A percentile compares a stretch with the other conserved stretches of the same genome.
These are phyloP conservation scores for Melinaea menophilus DNA, from an alignment of 2,888 invertebrate species.

Conservation along the genomic window DNA sequence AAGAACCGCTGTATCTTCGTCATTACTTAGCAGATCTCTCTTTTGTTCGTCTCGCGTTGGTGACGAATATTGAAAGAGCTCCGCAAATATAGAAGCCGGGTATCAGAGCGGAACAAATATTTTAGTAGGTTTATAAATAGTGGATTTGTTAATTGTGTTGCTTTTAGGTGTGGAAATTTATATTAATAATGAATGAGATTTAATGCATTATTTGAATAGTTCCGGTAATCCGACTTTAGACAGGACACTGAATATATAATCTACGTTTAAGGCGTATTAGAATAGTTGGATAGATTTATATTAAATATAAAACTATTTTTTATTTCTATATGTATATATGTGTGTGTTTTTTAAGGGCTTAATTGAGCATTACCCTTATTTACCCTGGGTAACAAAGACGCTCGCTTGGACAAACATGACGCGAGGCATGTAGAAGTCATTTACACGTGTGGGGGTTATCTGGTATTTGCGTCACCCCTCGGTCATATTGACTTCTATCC, in stretches of 20 bases:
- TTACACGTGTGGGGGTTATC: constrained; percentile 79
- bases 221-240: background rate
- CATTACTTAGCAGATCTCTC: constrained; percentile 32
- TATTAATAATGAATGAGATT: constrained; percentile 2
- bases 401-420: constrained; percentile 76
- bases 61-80: constrained; percentile 24
- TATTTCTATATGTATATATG: too few relatives aligned
- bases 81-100: constrained; percentile 4
- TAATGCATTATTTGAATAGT: background rate
- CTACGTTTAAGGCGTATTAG: too few relatives aligned
- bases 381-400: constrained; percentile 69
- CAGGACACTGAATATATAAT: background rate
- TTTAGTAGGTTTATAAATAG: constrained; percentile 8
- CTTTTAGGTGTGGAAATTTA: background rate
- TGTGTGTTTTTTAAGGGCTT: constrained; percentile 53
- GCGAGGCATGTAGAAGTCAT: constrained; percentile 80
- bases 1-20: constrained; percentile 25
- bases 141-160: background rate
- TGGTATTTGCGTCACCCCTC: constrained; percentile 76
- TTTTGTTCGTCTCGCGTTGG: constrained; percentile 23
- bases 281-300: too few relatives aligned
- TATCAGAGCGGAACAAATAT: constrained; percentile 6
- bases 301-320: too few relatives aligned
- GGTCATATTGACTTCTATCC: constrained; percentile 82
- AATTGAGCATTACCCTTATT: constrained; percentile 80